Evolutionary conservation across 2,113 vertebrate species (phyloP), one percentile per base, ranked within the genome.

Genomic region (Microcebus tavaratra): DNA sequence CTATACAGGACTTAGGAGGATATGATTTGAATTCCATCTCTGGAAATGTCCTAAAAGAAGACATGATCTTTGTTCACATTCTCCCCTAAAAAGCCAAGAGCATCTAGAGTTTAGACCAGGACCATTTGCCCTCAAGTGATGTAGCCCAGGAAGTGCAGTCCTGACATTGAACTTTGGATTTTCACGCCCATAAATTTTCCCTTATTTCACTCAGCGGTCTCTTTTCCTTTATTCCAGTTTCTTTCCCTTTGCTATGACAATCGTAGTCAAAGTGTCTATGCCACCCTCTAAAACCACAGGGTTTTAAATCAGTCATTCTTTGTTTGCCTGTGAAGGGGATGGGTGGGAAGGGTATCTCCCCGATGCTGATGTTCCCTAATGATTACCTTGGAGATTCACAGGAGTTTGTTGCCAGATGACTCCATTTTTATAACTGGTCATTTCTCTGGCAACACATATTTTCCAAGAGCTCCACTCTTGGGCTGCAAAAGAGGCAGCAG

Each of bases 311-410:
- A 17, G 70, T 42, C 36, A 6, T 84, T 81, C 70, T 75, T 17
- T 55, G 18, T 90, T 34, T 76, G 87, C 20, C 5, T 20, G 29
- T 18, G 29, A 23, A 57, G 61, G 27, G 29, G 25, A 39, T 6
- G 17, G 27, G 12, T 1, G 8, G 5, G 4, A 23, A 50, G 42
- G 5, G 5, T 4, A 1, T n/a, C 42, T 11, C 36, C 42, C 27
- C 7, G 11, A 4, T 18, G 25, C 53, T 50, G 5, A 27, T 81
- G n/a, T 42, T 50, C 53, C 6, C 36, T 20, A 23, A n/a, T 34
- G 45, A 5, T 57, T 27, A 31, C 13, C 36, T 0, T 27, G 59
- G 11, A 48, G 34, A 31, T 36, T 81, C 67, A 5, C 1, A 8
- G 50, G 50, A 21, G 2, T 17, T 21, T 36, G 15, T 0, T n/a